These are phyloP conservation scores for Vulpes vulpes DNA, from an alignment of 2,113 vertebrate species.

Conservation along the genomic window DNA sequence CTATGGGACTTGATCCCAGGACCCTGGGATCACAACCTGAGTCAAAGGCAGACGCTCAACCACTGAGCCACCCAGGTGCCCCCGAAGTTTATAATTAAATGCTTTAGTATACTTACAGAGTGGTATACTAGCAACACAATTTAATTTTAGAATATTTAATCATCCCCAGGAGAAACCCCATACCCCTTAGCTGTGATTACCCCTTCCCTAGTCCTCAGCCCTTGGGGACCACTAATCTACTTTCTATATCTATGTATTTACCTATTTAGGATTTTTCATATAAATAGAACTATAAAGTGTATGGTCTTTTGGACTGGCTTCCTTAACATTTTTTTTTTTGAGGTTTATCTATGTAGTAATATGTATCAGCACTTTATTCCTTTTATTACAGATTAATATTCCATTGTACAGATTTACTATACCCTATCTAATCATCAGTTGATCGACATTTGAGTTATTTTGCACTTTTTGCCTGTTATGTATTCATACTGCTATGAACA, in stretches of 20 bases:
- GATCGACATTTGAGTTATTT: not conserved
- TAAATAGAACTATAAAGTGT: not conserved
- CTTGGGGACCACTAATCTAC: no score
- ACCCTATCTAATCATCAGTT: not conserved
- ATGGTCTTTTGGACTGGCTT: not conserved
- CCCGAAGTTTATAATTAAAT: not conserved
- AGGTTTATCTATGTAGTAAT: not conserved
- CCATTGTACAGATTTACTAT: not conserved
- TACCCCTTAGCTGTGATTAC: not conserved
- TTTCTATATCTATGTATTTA: not conserved
- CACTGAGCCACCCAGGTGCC: no score
- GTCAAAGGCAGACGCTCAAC: no score
- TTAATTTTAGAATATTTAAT: conserved; percentile 13
- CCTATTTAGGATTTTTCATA: not conserved
- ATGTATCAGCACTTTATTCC: not conserved
- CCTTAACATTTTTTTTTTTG: not conserved
- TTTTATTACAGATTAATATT: not conserved
- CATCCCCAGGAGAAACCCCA: not conserved
- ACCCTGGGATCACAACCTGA: no score
- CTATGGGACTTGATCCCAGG: no score
- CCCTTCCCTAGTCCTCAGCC: not conserved
- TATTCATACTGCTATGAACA: not conserved
- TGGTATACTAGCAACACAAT: not conserved
- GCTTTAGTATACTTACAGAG: not conserved
- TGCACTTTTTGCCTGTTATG: not conserved